A percentile compares a stretch with the other conserved stretches of the same genome.
These are phyloP conservation scores for Urocynchramus pylzowi DNA, from an alignment of 2,113 vertebrate species.

Conservation along the genomic window DNA sequence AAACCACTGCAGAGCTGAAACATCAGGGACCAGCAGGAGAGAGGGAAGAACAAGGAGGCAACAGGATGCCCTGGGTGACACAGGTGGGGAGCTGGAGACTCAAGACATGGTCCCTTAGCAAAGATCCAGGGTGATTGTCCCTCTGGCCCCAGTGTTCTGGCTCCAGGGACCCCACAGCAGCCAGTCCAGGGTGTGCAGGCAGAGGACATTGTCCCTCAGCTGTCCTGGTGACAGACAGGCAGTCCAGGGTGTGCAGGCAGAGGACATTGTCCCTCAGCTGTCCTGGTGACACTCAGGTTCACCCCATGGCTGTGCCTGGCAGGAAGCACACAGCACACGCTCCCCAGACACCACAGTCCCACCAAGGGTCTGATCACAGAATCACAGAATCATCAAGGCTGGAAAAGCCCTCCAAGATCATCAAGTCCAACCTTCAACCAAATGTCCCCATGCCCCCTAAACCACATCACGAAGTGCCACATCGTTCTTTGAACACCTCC, in stretches of 20 bases:
- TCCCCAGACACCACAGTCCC: not conserved
- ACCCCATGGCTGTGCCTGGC: not conserved
- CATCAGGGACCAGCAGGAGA: not conserved
- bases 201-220: not conserved
- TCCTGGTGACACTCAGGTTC: not conserved
- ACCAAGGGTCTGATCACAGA: not conserved
- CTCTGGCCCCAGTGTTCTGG: not conserved
- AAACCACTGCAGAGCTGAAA: not conserved
- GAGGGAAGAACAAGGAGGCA: not conserved
- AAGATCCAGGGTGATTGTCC: not conserved
- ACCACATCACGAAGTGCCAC: not conserved
- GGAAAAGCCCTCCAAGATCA: not conserved
- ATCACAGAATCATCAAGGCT: too few species aligned
- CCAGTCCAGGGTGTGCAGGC: not conserved
- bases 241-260: too few species aligned
- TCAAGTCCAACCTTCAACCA: not conserved
- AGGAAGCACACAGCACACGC: rapidly evolving
- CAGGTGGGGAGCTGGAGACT: not conserved
- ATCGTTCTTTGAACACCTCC: not conserved
- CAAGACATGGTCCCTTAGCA: not conserved
- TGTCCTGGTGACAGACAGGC: not conserved
- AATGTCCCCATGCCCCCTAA: not conserved
- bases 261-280: not conserved
- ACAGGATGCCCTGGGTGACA: not conserved
- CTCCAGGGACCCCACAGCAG: not conserved